phyloP scores from a whole-genome alignment of 2,888 invertebrate genomes.

The Alcis repandata region DNA sequence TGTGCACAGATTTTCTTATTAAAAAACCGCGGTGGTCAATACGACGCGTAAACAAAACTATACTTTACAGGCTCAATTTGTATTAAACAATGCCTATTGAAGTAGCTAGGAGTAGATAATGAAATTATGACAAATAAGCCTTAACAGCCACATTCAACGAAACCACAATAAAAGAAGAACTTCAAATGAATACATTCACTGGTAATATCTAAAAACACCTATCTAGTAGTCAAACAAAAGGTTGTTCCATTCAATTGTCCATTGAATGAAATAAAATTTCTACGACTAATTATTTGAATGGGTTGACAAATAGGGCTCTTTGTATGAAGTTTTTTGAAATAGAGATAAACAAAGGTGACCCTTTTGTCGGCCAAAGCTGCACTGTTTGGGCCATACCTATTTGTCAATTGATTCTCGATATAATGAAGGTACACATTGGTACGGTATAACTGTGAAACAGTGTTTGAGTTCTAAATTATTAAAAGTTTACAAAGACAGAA shows the following conservation, averaged over 20 bases:
- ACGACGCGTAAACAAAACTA: no score
- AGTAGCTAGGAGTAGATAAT: no score
- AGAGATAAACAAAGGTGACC: slow-evolving; percentile 68
- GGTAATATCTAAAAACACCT: no score
- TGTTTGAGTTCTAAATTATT: not conserved
- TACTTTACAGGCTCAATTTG: no score
- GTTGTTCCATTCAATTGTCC: slow-evolving; percentile 9
- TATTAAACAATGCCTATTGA: no score
- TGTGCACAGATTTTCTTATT: no score
- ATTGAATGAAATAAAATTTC: slow-evolving; percentile 53
- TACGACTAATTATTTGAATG: slow-evolving; percentile 54
- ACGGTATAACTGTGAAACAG: slow-evolving; percentile 9
- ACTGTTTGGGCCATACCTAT: slow-evolving; percentile 66
- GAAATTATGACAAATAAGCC: no score
- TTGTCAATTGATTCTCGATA: slow-evolving; percentile 86
- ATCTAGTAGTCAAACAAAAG: not conserved
- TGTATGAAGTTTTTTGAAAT: slow-evolving; percentile 66
- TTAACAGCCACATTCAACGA: no score
- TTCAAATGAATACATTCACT: no score
- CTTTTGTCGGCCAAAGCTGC: slow-evolving; percentile 50
- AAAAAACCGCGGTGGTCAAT: no score
- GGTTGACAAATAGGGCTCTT: slow-evolving; percentile 43
- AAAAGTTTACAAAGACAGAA: not conserved
- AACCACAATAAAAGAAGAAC: no score
- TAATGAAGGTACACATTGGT: slow-evolving; percentile 78